Evolutionary conservation across 2,888 invertebrate species (phyloP), one percentile per base, ranked within the genome.

Genomic region (Polia nebulosa): DNA sequence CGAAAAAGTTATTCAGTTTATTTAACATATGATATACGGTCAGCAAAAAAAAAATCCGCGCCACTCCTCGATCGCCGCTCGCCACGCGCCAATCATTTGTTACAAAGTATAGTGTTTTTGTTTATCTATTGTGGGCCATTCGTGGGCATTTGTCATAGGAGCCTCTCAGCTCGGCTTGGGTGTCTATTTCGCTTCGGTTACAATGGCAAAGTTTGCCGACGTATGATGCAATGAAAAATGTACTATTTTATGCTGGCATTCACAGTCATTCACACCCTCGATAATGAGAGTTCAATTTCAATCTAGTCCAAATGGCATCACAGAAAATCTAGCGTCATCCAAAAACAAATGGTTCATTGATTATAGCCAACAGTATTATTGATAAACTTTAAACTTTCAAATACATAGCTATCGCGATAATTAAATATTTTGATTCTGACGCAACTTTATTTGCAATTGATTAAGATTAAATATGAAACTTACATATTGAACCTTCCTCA

Each of bases 301-400:
- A 25, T 3, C 17, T 22, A 34, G 32, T 61, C 34, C 17, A 66
- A 39, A 25, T n/a, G 25, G 29, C 11, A 71, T 78, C 22, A 59
- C 32, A 25, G 25, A 66, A 20, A 36, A 74, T 51, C 22, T 36
- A 67, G 36, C 15, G 45, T 45, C 34, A 66, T 25, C 17, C 32
- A 41, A 57, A 29, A 52, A 76, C 47, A 64, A 66, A 36, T 64
- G 47, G 52, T 60, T 51, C 52, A 69, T 76, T 64, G 77, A 51
- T 57, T 52, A 41, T 39, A 49, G 32, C 41, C 11, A 57, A 60
- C 62, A 55, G 45, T 22, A 90, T 90, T 29, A 52, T 7, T 29
- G 66, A 67, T 91, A 90, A 89, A 89, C 90, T 91, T 89, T 91
- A 86, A 90, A 89, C 90, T 88, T 84, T 78, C 78, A 86, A 86